Percentiles rank a stretch among this genome's conserved stretches.
phyloP scores from a whole-genome alignment of 1,140 invertebrate genomes.

The Episyrphus balteatus region DNA sequence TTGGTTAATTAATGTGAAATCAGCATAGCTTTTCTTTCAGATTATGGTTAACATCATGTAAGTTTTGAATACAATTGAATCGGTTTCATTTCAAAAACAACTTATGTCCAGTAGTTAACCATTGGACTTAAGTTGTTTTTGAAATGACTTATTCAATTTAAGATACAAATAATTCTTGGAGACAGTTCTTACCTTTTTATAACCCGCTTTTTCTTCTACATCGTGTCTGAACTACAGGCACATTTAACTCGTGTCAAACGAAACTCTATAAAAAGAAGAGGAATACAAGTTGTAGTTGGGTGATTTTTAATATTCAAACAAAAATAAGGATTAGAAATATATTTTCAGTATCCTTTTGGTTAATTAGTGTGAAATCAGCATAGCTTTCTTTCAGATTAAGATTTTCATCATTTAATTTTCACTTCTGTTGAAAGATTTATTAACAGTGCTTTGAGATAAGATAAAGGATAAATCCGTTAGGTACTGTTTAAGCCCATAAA shows the following conservation, averaged over 20 bases:
- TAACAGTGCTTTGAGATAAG: too few species aligned
- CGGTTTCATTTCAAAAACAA: too few species aligned
- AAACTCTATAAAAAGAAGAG: neutral
- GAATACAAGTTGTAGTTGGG: neutral
- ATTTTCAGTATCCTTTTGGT: constrained; percentile 22
- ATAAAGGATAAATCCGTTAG: too few species aligned
- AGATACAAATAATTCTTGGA: too few species aligned
- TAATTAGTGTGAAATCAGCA: constrained; percentile 16
- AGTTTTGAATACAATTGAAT: too few species aligned
- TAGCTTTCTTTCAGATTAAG: constrained; percentile 19
- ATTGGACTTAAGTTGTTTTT: too few species aligned
- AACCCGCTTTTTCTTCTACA: too few species aligned
- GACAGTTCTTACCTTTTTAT: too few species aligned
- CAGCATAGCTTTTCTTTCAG: constrained; percentile 16
- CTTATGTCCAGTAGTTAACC: too few species aligned
- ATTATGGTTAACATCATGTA: constrained; percentile 27
- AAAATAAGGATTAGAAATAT: neutral
- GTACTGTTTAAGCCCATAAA: too few species aligned
- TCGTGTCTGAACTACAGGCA: too few species aligned
- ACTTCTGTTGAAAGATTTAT: neutral
- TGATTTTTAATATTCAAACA: neutral
- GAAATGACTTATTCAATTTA: too few species aligned
- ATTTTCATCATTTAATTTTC: constrained; percentile 20
- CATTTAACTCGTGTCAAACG: neutral
- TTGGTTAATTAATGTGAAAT: constrained; percentile 17